Base-by-base conservation (phyloP, 2,888 invertebrate genomes). In the Ochropacha duplaris region DNA sequence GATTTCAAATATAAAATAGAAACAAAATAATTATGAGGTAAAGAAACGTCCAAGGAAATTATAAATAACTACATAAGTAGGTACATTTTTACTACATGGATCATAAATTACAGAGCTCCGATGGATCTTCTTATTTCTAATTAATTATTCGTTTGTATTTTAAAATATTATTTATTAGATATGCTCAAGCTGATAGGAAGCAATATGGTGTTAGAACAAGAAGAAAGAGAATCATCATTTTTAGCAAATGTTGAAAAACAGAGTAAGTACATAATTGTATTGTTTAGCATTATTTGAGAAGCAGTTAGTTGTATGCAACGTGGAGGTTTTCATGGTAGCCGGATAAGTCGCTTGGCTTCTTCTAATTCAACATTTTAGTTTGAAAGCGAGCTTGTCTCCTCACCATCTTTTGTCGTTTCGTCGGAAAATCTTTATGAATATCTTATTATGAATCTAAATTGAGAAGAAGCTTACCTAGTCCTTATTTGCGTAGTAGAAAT, bases 371-470 rank as follows among this genome's bases (percentile, higher is more conserved):
- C 80, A 83, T 88, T 87, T 83, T 77, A 84, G 79, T 76, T 76
- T 71, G 68, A 65, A 74, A 78, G 68, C 72, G 62, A 70, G 76
- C 71, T 77, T 77, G 74, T 76, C 73, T 76, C 73, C 71, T 79
- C 64, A 56, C 66, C 69, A 74, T 84, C 84, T 84, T 84, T 88
- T 83, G 84, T 86, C 81, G 72, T 83, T 68, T 69, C 76, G 57
- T 61, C 69, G 78, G 77, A 84, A 88, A 83, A 83, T 89, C 86
- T 89, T 87, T 87, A 88, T 89, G 84, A 90, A 90, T 89, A 88
- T 87, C 86, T 89, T 89, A 90, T 89, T 86, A 90, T 79, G 79
- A 81, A 80, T 78, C 85, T 83, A 86, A 90, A 90, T 88, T 89
- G 82, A 84, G 86, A 75, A 86, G 84, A 74, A 86, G 86, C 85